These are phyloP conservation scores for Mycetomoellerius zeteki DNA, from an alignment of 1,140 invertebrate species.

Conservation along the genomic window DNA sequence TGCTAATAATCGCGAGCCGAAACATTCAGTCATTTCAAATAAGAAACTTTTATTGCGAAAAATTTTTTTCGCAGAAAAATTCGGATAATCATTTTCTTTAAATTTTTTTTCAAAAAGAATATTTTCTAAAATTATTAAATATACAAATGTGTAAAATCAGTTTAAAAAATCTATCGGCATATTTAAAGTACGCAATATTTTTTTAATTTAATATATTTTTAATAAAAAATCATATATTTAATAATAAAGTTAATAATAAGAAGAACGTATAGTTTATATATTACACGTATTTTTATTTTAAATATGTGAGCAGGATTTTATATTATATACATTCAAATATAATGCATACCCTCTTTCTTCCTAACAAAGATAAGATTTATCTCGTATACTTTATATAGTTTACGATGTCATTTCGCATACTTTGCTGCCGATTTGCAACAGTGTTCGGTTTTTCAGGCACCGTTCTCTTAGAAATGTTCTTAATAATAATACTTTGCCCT, in stretches of 20 bases:
- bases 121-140: too few species aligned
- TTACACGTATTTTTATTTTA: constrained; percentile 41
- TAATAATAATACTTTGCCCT: constrained; percentile 51
- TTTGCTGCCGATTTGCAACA: not conserved
- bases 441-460: constrained; percentile 27
- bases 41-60: too few species aligned
- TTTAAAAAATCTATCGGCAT: not conserved
- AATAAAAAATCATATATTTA: too few species aligned
- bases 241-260: not conserved
- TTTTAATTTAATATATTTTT: not conserved
- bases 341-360: constrained; percentile 15
- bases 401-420: constrained; percentile 11
- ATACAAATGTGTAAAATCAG: too few species aligned
- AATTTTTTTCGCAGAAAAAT: too few species aligned
- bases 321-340: constrained; percentile 33
- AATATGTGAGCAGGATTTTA: constrained; percentile 50
- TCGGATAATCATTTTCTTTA: too few species aligned
- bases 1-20: too few species aligned
- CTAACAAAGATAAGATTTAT: constrained; percentile 32
- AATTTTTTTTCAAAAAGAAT: too few species aligned
- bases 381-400: not conserved
- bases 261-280: constrained; percentile 4
- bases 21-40: too few species aligned
- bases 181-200: constrained; percentile 13
- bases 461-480: constrained; percentile 42